Evolutionary conservation across 2,888 invertebrate species (phyloP), one percentile per base, ranked within the genome.

Genomic region (Calliphora vomitoria): DNA sequence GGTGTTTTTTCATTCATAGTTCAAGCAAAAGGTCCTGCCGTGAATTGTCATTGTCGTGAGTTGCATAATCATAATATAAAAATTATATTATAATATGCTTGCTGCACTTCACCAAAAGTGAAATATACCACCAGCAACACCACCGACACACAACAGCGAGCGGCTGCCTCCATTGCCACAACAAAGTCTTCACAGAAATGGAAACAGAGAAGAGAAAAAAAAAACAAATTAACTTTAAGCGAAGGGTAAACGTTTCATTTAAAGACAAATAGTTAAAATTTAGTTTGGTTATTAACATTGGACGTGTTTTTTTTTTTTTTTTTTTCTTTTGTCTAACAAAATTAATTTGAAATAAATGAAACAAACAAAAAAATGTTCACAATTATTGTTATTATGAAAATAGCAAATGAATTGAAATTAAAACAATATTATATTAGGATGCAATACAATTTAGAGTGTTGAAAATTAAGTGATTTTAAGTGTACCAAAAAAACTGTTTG

Each of bases 21-120:
- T 87, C 87, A 87, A 85, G 47, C 75, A 85, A 87, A 87, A 87
- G 87, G 87, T 87, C 87, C 87, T 87, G 85, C 89, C 90, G 89
- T 90, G 90, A 90, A 90, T 90, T 90, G 90, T 90, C 90, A 89
- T 90, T 89, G 89, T 90, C 90, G 90, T 90, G 87, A 87, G 87
- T 87, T 87, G 85, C 87, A 87, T 82, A 87, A 85, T 85, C 85
- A 85, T 82, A 85, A 87, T 80, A 71, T 79, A 85, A 85, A 85
- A 80, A 85, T 79, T 82, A 87, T 84, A 82, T 75, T 87, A 85
- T 82, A 69, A 80, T 81, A 75, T 76, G 62, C 68, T n/a, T 76
- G 62, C 68, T n/a, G 75, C 69, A 85, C 69, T 84, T 66, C 20
- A 72, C 31, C 44, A 79, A 68, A 64, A 64, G 53, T 60, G 35